Conservation (phyloP, 1,140 invertebrate genomes). For the Drosophila erecta region DNA sequence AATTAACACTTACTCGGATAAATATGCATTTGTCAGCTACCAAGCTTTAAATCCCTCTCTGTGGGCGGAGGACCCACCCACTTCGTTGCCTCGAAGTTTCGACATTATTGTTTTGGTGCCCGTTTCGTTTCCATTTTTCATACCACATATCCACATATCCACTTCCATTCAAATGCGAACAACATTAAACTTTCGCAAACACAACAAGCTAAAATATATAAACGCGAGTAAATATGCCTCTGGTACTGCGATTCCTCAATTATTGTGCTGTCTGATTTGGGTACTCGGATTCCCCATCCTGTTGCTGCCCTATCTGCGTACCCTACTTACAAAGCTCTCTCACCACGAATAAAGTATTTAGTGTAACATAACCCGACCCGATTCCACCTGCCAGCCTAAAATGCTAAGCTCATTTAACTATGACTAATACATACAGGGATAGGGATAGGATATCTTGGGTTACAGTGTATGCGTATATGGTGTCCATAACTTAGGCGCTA, state of each 20-base stretch:
- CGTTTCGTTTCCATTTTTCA: conserved; percentile 22
- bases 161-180: conserved; percentile 23
- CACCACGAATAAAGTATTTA: conserved; percentile 31
- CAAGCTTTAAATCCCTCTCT: conserved; percentile 27
- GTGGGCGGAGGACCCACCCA: conserved; percentile 9
- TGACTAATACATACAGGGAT: conserved; percentile 38
- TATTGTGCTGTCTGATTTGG: conserved; percentile 68
- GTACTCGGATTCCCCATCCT: conserved; percentile 2
- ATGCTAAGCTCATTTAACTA: conserved; percentile 67
- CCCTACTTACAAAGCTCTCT: conserved; percentile 72
- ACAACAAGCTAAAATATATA: conserved; percentile 72
- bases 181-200: conserved; percentile 69
- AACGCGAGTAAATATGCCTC: conserved; percentile 38
- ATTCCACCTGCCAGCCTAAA: conserved; percentile 23
- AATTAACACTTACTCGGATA: conserved; percentile 47
- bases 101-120: conserved; percentile 65
- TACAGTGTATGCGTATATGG: conserved; percentile 4
- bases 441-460: conserved; percentile 2
- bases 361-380: conserved; percentile 31
- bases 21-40: conserved; percentile 23
- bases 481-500: conserved; percentile 61
- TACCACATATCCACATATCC: background rate
- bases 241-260: conserved; percentile 64
- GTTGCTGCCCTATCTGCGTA: conserved; percentile 40
- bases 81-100: conserved; percentile 62